A percentile compares a stretch with the other conserved stretches of the same genome.
These are phyloP conservation scores for Pygocentrus nattereri DNA, from an alignment of 2,797 vertebrate species.

Conservation along the genomic window DNA sequence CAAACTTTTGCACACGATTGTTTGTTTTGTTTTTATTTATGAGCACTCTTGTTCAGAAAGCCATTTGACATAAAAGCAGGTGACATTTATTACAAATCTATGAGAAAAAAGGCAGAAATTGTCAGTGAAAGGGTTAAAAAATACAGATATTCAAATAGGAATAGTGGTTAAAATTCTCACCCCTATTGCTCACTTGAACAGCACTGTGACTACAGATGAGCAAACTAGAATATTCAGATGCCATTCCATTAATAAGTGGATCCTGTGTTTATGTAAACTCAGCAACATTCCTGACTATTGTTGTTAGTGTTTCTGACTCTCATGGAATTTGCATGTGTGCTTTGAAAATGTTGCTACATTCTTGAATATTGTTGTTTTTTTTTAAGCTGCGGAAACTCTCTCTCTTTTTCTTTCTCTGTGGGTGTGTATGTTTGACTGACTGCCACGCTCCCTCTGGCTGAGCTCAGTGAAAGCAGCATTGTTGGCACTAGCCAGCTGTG, in stretches of 20 bases:
- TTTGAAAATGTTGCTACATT: not conserved
- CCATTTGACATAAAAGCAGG: too few relatives aligned
- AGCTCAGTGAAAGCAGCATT: constrained; percentile 23
- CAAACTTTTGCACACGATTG: too few relatives aligned
- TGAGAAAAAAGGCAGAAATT: too few relatives aligned
- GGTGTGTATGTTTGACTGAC: constrained; percentile 28
- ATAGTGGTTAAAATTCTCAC: too few relatives aligned
- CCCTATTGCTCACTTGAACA: too few relatives aligned
- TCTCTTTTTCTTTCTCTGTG: constrained; percentile 21
- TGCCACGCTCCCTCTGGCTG: constrained; percentile 28
- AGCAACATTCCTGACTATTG: too few relatives aligned
- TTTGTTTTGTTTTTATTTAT: too few relatives aligned
- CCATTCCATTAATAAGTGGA: not conserved
- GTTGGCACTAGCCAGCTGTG: constrained; percentile 35
- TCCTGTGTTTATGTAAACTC: not conserved
- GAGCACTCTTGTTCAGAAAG: too few relatives aligned
- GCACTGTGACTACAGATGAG: too few relatives aligned
- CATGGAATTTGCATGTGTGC: not conserved
- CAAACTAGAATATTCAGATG: not conserved
- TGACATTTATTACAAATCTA: too few relatives aligned
- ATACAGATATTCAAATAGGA: too few relatives aligned
- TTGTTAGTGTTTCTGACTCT: not conserved
- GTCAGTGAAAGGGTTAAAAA: too few relatives aligned
- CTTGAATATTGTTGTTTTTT: constrained; percentile 18
- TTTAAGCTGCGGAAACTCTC: not conserved